Evolutionary conservation across 2,113 vertebrate species (phyloP).

Genomic region (Pipa parva): DNA sequence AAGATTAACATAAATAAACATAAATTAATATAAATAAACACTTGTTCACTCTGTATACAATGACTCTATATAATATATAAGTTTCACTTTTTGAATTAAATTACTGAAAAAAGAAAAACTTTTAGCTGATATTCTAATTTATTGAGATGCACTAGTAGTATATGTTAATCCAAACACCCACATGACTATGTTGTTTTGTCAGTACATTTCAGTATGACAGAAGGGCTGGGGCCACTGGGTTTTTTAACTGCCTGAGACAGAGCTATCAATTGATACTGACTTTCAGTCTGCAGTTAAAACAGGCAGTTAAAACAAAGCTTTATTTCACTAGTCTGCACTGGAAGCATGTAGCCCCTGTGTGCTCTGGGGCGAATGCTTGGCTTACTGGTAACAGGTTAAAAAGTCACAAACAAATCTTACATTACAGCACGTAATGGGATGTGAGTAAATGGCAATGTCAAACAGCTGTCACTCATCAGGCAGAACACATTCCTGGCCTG

Average conservation of each 20-base stretch:
- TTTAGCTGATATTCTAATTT: too few relatives aligned
- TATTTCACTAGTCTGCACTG: slow-evolving; percentile 5
- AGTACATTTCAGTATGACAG: too few relatives aligned
- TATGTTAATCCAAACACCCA: too few relatives aligned
- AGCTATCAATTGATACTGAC: background rate
- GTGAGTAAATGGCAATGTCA: background rate
- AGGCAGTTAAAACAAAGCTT: background rate
- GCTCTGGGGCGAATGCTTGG: background rate
- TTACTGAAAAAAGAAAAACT: too few relatives aligned
- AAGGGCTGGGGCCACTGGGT: background rate
- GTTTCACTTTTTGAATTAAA: too few relatives aligned
- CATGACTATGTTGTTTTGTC: too few relatives aligned
- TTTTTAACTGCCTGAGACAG: too few relatives aligned
- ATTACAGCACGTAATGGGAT: background rate
- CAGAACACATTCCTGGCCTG: background rate
- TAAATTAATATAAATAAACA: too few relatives aligned
- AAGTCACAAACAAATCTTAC: background rate
- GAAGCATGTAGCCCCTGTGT: slow-evolving; percentile 1
- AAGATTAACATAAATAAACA: too few relatives aligned
- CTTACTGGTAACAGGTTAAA: background rate
- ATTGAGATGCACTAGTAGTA: too few relatives aligned
- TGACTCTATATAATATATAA: too few relatives aligned
- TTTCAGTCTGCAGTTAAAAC: background rate
- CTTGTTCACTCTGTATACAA: too few relatives aligned
- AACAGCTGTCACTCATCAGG: background rate